Base-by-base conservation (phyloP, 2,888 invertebrate species). In the Eucriotettix oculatus region DNA sequence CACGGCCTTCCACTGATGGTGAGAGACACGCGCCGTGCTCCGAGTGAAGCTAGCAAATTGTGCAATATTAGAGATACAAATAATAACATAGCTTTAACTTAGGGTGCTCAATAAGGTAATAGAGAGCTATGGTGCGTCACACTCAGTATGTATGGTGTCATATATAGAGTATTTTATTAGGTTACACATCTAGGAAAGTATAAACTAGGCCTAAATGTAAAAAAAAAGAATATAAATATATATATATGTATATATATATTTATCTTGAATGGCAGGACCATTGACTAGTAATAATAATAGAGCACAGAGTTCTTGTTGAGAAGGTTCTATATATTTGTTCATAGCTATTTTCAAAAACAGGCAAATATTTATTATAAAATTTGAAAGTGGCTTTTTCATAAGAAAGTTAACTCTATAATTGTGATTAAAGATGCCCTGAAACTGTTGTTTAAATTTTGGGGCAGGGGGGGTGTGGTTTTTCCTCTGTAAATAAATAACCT, bases 1-100 rank as follows among this genome's bases (percentile, higher is more conserved):
- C 69, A 76, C 78, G 68, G 69, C 73, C 61, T 79, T 79, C 73
- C 86, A 86, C 79, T 86, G 86, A 86, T 57, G 55, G 62, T 58
- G 59, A 63, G 29, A 57, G 61, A 58, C 62, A 57, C 58, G 57
- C 52, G 57, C n/a, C n/a, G n/a, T n/a, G n/a, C n/a, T 61, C 57
- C 56, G 56, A 60, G 52, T 54, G 58, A 56, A 62, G 60, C 61
- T 62, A 61, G 62, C n/a, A 59, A 56, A 60, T 59, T 63, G 66
- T 65, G 66, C 66, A 66, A 66, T 66, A 66, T 66, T 66, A 64
- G 64, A 61, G 61, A 61, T 59, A 58, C 58, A 62, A 42, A 60
- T 63, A 61, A 62, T 59, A 61, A 58, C 40, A 65, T 64, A 64
- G 64, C 64, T 64, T 64, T 64, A 65, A 64, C 60, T 63, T 66